Base-by-base conservation (phyloP, 2,797 vertebrate genomes). In the Pempheris klunzingeri region DNA sequence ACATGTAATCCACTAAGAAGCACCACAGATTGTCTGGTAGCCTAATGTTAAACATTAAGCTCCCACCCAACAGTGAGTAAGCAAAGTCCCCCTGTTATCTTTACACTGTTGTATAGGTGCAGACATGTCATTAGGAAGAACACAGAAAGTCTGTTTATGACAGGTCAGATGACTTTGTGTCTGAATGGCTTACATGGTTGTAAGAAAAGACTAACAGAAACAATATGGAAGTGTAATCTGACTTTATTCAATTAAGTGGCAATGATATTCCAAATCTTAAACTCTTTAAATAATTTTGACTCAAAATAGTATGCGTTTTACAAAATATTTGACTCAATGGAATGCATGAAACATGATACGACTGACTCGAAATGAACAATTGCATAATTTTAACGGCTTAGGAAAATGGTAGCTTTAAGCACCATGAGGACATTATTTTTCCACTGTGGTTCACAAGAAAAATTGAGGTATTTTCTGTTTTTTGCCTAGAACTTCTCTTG, bases 191-290 rank as follows among this genome's bases (percentile, higher is more conserved):
- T 38, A 12, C 46, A 46, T 20, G 18, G 4, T 26, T 46, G 18
- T 3, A 32, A 13, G 39, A 5, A 38, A 6, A 39, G 1, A 55
- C 10, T 5, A 7, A 50, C 4, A 61, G 30, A 53, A 22, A 15
- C 3, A 18, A 44, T 1, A 10, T 38, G 5, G 60, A 34, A 49
- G n/a, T 71, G 79, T 52, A 41, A 30, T 57, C 4, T 20, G 1
- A 26, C 36, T 90, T 93, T 91, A 89, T 80, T 91, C 2, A 0
- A 67, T 71, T 67, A n/a, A n/a, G n/a, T n/a, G n/a, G n/a, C 4
- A 34, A 22, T 61, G 7, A 68, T 72, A 22, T 76, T 74, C 9
- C 54, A 66, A 55, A 68, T 57, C 30, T 68, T 18, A 13, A 52
- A 73, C 46, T 39, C 24, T 36, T 17, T 5, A 52, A 54, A 14